Base-by-base conservation (phyloP, 2,888 invertebrate genomes). In the Pachliopta kotzebuea region DNA sequence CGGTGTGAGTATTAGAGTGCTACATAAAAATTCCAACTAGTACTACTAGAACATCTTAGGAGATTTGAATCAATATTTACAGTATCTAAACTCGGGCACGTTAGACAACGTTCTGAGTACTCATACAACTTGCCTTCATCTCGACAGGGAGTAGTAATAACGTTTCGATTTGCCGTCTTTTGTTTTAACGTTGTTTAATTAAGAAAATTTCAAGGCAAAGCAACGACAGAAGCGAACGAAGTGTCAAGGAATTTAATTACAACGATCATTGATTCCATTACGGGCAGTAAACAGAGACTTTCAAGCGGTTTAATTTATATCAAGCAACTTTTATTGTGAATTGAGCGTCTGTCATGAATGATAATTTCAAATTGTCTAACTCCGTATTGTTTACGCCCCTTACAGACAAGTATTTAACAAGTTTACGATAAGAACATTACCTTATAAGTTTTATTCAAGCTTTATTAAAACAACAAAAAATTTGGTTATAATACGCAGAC, bases 231-330 rank as follows among this genome's bases (percentile, higher is more conserved):
- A 71, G 69, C 66, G 64, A 57, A 53, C 62, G 45, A 69, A 75
- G 69, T 72, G 71, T 72, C 67, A 68, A 64, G 72, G 78, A 83
- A 84, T 84, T 80, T 79, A 80, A 84, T 84, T 81, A 80, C 71
- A 72, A 73, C 75, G 75, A 79, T 77, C 79, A 80, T 79, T 80
- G 79, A 78, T 80, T 80, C 74, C 73, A 77, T 79, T 76, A 77
- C 72, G 71, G 71, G 72, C 65, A 65, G 75, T 77, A 80, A 82
- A 82, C 76, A 82, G 72, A 70, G 72, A 72, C 72, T 75, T 72
- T 70, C 67, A 72, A 73, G 68, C 74, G 71, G 71, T 80, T 77
- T 76, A 73, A 78, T 80, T 81, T 74, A 74, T 75, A 70, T 69
- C 69, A 70, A 68, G 68, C 69, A 73, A 75, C 69, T 75, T 77